Evolutionary conservation across 1,140 invertebrate genomes (phyloP).

Genomic region (Nomia melanderi): DNA sequence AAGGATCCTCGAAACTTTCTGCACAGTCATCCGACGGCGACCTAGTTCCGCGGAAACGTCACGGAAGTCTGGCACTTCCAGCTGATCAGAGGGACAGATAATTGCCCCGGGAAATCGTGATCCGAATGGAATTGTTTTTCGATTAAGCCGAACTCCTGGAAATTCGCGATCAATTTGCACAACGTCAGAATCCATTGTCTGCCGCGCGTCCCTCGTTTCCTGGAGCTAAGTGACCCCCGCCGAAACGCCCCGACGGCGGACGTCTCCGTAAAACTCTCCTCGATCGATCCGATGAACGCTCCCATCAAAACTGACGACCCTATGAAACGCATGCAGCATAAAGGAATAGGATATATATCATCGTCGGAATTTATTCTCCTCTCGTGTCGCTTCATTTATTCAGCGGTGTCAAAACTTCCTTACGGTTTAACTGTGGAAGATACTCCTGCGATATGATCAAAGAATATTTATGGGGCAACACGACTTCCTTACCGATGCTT

Average conservation of each 20-base stretch:
- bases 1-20: slow-evolving; percentile 43
- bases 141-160: neutral
- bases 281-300: too few species aligned
- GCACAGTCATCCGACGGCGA: slow-evolving; percentile 25
- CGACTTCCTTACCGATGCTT: too few species aligned
- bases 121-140: slow-evolving; percentile 21
- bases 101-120: slow-evolving; percentile 31
- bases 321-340: too few species aligned
- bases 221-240: neutral
- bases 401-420: too few species aligned
- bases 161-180: neutral
- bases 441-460: too few species aligned
- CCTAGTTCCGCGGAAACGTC: slow-evolving; percentile 24
- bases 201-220: neutral
- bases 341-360: too few species aligned
- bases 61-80: slow-evolving; percentile 8
- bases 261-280: neutral
- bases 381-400: too few species aligned
- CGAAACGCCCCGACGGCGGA: neutral
- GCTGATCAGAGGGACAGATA: slow-evolving; percentile 26
- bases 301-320: too few species aligned
- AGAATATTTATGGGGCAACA: too few species aligned
- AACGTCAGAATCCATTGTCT: neutral
- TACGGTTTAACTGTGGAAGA: too few species aligned
- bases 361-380: too few species aligned